These are phyloP conservation scores for Epizoanthus stellaris DNA, from an alignment of 92 coral and sea anemone genomes.

Conservation along the genomic window DNA sequence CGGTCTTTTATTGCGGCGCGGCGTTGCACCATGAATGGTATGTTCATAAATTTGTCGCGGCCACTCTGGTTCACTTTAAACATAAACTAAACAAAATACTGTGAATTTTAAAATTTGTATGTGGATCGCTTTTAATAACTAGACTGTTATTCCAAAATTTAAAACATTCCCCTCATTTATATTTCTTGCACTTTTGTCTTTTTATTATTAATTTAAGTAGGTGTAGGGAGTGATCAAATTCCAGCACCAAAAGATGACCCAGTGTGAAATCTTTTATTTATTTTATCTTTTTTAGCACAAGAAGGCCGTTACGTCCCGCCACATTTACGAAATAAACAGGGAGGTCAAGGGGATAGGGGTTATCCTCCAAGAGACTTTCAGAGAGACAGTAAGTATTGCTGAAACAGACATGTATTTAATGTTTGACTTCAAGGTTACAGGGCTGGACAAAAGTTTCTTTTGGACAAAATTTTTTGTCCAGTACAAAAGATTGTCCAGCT, in stretches of 20 bases:
- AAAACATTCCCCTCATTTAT: background rate
- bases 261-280: no score
- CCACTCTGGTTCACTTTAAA: background rate
- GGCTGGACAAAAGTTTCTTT: no score
- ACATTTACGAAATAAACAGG: constrained; percentile 79
- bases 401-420: no score
- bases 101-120: no score
- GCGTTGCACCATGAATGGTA: constrained; percentile 27
- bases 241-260: no score
- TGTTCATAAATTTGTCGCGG: constrained; percentile 21
- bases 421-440: no score
- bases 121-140: no score
- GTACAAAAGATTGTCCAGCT: no score
- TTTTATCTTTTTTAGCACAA: constrained; percentile 10
- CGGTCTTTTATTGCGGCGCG: constrained; percentile 21
- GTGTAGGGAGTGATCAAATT: background rate
- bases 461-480: no score
- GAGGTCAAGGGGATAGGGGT: constrained; percentile 45
- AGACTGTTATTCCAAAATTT: background rate
- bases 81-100: no score
- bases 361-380: constrained; percentile 40
- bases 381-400: constrained; percentile 35
- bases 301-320: constrained; percentile 94
- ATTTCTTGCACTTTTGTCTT: background rate
- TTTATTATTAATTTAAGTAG: background rate